Conservation (phyloP, 2,888 invertebrate genomes). For the Volucella bombylans region DNA sequence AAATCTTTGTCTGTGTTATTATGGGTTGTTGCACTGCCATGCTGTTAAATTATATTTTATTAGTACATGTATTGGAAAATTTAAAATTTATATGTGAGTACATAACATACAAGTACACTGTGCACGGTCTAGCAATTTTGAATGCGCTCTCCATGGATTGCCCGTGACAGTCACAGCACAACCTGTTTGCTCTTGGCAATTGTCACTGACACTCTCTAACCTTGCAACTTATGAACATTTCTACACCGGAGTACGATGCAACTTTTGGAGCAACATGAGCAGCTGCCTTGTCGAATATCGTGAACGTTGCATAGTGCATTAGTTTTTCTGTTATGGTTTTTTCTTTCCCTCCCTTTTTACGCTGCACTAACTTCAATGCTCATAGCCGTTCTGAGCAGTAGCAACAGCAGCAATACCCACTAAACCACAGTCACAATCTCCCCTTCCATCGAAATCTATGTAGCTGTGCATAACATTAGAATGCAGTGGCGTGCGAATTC, state of each 20-base stretch:
- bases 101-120: too few species aligned
- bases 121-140: too few species aligned
- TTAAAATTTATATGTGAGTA: too few species aligned
- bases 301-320: conserved; percentile 21
- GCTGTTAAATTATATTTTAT: too few species aligned
- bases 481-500: conserved; percentile 25
- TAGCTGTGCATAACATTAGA: conserved; percentile 24
- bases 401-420: conserved; percentile 2
- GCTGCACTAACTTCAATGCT: background rate
- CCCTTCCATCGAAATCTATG: background rate
- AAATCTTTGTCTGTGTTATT: too few species aligned
- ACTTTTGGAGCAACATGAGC: conserved; percentile 11
- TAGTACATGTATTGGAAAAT: too few species aligned
- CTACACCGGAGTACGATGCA: background rate
- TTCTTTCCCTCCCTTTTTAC: background rate
- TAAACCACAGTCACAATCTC: conserved; percentile 22
- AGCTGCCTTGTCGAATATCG: conserved; percentile 3
- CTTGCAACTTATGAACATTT: conserved; percentile 39
- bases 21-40: too few species aligned
- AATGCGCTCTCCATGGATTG: too few species aligned
- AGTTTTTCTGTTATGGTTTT: background rate
- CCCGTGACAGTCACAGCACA: too few species aligned
- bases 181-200: background rate
- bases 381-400: too few species aligned
- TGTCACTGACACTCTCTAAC: conserved; percentile 35